Evolutionary conservation across 2,113 vertebrate genomes (phyloP).

Genomic region (Ptilonorhynchus violaceus): DNA sequence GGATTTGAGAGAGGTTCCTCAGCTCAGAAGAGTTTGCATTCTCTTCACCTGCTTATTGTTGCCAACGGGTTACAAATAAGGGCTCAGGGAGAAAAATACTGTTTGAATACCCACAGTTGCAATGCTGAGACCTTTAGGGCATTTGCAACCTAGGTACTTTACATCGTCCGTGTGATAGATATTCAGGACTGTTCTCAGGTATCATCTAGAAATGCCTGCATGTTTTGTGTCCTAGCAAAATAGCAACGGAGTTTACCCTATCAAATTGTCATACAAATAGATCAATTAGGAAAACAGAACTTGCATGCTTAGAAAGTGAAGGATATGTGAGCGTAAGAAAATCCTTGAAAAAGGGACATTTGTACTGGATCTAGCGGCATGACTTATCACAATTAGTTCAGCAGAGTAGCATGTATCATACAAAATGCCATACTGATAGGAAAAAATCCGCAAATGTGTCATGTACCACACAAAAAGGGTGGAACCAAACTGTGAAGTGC

Average conservation of each 20-base stretch:
- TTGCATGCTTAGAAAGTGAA: background rate
- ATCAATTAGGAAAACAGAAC: constrained; percentile 15
- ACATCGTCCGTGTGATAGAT: background rate
- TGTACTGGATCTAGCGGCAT: constrained; percentile 21
- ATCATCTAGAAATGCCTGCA: background rate
- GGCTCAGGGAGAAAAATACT: background rate
- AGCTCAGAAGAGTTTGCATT: background rate
- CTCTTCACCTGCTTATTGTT: background rate
- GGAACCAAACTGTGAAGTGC: constrained; percentile 60
- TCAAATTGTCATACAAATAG: constrained; percentile 31
- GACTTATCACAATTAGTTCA: constrained; percentile 36
- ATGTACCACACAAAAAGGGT: constrained; percentile 50
- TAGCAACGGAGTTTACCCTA: background rate
- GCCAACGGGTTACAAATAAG: background rate
- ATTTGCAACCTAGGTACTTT: background rate
- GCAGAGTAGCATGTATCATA: constrained; percentile 8
- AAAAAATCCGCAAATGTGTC: constrained; percentile 45
- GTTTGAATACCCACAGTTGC: background rate
- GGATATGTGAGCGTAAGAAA: background rate
- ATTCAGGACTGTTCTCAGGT: background rate
- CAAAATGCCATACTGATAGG: constrained; percentile 24
- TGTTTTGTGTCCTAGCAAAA: constrained; percentile 24
- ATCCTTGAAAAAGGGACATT: constrained; percentile 12
- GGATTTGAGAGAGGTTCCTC: background rate
- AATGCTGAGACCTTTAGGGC: background rate